phyloP scores from a whole-genome alignment of 2,888 invertebrate genomes.

The Nymphalis urticae region DNA sequence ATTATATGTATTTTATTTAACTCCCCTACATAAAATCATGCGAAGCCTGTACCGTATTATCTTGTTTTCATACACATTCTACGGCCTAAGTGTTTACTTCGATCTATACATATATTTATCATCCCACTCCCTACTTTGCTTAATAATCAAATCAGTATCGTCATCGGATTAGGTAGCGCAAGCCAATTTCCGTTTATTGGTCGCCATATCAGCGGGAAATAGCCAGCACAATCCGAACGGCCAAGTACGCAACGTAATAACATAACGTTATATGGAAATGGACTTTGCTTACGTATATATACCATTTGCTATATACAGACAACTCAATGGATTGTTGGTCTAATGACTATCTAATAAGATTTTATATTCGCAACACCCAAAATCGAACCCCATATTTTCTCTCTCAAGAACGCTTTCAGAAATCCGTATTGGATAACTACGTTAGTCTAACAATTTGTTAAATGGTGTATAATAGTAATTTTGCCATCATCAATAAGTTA shows the following conservation, averaged over 20 bases:
- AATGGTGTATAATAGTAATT: no score
- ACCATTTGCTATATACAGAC: neutral
- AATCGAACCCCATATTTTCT: no score
- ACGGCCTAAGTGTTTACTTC: no score
- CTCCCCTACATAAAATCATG: no score
- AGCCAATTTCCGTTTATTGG: slow-evolving; percentile 50
- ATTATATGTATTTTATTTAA: no score
- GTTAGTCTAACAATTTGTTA: no score
- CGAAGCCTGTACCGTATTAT: no score
- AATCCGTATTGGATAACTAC: no score
- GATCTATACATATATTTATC: neutral
- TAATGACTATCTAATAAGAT: neutral
- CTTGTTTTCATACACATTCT: no score
- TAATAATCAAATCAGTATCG: slow-evolving; percentile 42
- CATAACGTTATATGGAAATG: slow-evolving; percentile 9
- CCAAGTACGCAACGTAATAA: slow-evolving; percentile 3
- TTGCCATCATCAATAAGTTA: no score
- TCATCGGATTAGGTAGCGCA: slow-evolving; percentile 42
- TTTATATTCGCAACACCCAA: no score
- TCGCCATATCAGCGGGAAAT: slow-evolving; percentile 40
- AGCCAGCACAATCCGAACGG: slow-evolving; percentile 27
- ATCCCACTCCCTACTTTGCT: slow-evolving; percentile 24
- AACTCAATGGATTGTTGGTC: neutral
- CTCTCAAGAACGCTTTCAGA: no score
- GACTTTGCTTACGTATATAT: neutral